Percentiles rank a stretch among this genome's conserved stretches.
phyloP scores from a whole-genome alignment of 2,113 vertebrate species.

The Anthoscopus minutus region DNA sequence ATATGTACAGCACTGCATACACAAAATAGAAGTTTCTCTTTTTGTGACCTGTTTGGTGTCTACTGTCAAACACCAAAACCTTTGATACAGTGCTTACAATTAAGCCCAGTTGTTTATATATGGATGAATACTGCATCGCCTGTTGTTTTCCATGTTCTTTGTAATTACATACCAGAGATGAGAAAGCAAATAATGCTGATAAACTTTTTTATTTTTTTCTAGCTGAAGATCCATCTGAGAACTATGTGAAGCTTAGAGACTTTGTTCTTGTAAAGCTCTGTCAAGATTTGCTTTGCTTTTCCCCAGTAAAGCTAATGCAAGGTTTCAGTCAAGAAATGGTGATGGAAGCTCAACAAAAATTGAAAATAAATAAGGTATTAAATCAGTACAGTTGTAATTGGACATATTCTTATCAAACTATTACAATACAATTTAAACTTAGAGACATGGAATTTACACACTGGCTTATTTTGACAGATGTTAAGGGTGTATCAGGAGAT shows the following conservation, averaged over 20 bases:
- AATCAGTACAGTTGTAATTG: neutral
- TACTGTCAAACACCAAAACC: neutral
- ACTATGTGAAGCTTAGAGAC: constrained; percentile 93
- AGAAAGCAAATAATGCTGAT: neutral
- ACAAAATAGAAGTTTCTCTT: neutral
- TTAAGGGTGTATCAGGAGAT: neutral
- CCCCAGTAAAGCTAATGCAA: constrained; percentile 82
- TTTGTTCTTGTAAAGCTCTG: constrained; percentile 94
- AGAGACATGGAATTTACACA: neutral
- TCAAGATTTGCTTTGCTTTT: constrained; percentile 85
- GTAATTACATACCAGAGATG: neutral
- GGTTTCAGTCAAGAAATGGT: constrained; percentile 93
- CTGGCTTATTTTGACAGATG: neutral
- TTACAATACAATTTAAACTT: neutral
- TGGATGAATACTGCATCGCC: neutral
- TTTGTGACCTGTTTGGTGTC: neutral
- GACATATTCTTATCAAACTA: neutral
- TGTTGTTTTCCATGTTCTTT: neutral
- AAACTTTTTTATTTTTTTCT: constrained; percentile 12
- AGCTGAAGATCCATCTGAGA: constrained; percentile 98
- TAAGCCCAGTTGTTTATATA: neutral
- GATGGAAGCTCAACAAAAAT: constrained; percentile 85
- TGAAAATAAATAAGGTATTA: constrained; percentile 98
- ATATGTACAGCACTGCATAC: neutral
- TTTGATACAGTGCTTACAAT: neutral